phyloP scores from a whole-genome alignment of 2,797 vertebrate genomes.

The Falco peregrinus region DNA sequence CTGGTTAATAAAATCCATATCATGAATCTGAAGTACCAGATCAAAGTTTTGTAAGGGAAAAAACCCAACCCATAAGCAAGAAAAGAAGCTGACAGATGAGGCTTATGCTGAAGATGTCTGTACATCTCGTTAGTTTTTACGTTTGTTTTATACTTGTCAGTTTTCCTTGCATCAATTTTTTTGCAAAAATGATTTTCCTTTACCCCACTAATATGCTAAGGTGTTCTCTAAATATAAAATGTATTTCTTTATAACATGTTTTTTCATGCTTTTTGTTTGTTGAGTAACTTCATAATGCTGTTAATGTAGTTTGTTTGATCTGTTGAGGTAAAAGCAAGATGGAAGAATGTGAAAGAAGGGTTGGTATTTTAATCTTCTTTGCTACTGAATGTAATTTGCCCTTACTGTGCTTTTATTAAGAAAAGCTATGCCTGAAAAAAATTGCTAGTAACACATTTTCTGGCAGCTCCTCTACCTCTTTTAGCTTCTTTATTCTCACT shows the following conservation, averaged over 20 bases:
- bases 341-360: not conserved
- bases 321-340: slow-evolving; percentile 10
- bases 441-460: not conserved
- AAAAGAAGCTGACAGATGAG: not conserved
- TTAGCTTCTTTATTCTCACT: not conserved
- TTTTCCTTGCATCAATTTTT: not conserved
- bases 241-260: not conserved
- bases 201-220: not conserved
- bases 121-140: not conserved
- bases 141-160: not conserved
- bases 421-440: not conserved
- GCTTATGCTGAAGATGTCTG: not conserved
- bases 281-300: not conserved
- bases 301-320: slow-evolving; percentile 46
- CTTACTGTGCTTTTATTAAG: slow-evolving; percentile 40
- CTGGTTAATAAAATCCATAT: not conserved
- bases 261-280: slow-evolving; percentile 36
- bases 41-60: not conserved
- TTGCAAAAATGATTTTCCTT: not conserved
- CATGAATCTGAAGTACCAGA: not conserved
- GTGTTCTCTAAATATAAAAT: not conserved
- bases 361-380: slow-evolving; percentile 50
- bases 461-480: not conserved
- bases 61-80: not conserved
- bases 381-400: slow-evolving; percentile 2